A percentile compares a stretch with the other conserved stretches of the same genome.
Conservation (phyloP, 53 echinoderm and acorn worm species). For the Zoroaster sp. region DNA sequence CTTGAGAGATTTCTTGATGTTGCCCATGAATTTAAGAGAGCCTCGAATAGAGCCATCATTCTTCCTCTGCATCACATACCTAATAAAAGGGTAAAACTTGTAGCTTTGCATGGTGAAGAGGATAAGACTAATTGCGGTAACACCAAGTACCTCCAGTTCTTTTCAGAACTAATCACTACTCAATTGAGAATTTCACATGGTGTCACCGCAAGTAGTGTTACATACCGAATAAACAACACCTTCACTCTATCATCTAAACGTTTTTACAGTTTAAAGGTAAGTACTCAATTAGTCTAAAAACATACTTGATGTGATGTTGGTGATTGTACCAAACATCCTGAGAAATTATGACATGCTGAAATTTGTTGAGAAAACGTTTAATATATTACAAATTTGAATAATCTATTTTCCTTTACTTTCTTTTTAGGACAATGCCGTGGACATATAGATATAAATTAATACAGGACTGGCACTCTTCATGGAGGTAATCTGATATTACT, state of each 20-base stretch:
- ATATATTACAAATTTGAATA: background rate
- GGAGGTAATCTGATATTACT: background rate
- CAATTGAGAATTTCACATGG: background rate
- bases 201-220: no score
- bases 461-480: background rate
- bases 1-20: slow-evolving; percentile 57
- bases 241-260: no score
- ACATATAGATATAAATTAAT: background rate
- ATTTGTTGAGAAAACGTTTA: no score
- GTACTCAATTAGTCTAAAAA: no score
- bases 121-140: background rate
- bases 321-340: no score
- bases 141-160: no score
- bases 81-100: no score
- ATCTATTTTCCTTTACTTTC: background rate
- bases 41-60: slow-evolving; percentile 81
- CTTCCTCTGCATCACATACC: slow-evolving; percentile 84
- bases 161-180: no score
- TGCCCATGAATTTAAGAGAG: slow-evolving; percentile 82
- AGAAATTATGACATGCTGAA: no score
- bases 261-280: no score
- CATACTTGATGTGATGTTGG: no score
- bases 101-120: background rate
- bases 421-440: background rate
- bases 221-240: no score